Percentiles rank a stretch among this genome's conserved stretches.
These are phyloP conservation scores for Sebastes baramenuke DNA, from an alignment of 2,797 vertebrate genomes.

Conservation along the genomic window DNA sequence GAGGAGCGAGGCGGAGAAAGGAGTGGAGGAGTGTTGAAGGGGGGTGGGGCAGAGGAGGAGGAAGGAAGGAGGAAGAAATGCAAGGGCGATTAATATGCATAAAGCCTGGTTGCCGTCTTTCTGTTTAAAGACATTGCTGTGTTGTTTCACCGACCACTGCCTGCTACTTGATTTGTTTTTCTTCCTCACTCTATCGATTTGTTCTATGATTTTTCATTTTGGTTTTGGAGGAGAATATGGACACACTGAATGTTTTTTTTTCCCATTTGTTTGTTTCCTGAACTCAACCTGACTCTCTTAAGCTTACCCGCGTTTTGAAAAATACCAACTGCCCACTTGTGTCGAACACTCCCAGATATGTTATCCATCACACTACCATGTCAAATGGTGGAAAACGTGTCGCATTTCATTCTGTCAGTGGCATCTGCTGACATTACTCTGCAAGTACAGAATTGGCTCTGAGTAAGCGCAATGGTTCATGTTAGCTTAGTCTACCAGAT, in stretches of 20 bases:
- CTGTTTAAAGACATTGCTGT: constrained; percentile 3
- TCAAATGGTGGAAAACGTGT: constrained; percentile 34
- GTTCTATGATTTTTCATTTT: neutral
- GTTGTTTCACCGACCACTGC: neutral
- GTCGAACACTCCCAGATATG: constrained; percentile 20
- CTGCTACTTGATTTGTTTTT: constrained; percentile 1
- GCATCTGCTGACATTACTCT: constrained; percentile 54
- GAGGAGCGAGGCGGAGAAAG: constrained; percentile 63
- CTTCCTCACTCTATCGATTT: neutral
- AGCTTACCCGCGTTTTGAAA: neutral
- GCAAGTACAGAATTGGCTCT: constrained; percentile 36
- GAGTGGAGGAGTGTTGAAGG: constrained; percentile 45
- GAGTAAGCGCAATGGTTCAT: constrained; percentile 11
- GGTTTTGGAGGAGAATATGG: neutral
- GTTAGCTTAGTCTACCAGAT: constrained; percentile 31
- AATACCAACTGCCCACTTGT: neutral
- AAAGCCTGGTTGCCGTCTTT: constrained; percentile 25
- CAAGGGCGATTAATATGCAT: constrained; percentile 25
- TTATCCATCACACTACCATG: constrained; percentile 17
- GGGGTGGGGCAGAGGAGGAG: constrained; percentile 24
- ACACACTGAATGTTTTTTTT: neutral
- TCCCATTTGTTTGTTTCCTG: neutral
- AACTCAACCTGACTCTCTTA: neutral
- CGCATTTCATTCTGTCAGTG: constrained; percentile 39
- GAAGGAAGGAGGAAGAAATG: constrained; percentile 20